Conservation (phyloP, 2,888 invertebrate genomes). For the Lutraria lutraria region DNA sequence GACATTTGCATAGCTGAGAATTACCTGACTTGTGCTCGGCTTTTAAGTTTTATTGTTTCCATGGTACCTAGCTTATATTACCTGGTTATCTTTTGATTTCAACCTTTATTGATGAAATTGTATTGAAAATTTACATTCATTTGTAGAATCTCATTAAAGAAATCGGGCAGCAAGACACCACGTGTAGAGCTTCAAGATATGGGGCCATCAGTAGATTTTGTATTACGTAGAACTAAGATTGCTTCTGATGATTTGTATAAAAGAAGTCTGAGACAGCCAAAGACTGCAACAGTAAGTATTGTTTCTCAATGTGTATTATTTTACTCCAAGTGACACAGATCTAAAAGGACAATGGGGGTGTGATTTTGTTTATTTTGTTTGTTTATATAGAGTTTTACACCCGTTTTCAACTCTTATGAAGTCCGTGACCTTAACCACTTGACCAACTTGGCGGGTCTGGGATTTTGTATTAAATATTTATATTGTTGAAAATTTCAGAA, state of each 20-base stretch:
- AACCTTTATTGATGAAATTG: background rate
- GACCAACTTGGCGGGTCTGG: too few species aligned
- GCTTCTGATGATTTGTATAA: conserved; percentile 94
- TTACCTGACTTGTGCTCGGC: too few species aligned
- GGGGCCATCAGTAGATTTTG: conserved; percentile 96
- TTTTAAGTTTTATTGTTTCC: too few species aligned
- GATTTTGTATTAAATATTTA: too few species aligned
- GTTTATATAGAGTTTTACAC: too few species aligned
- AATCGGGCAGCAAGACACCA: conserved; percentile 95
- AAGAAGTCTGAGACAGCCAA: conserved; percentile 83
- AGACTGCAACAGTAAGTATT: conserved; percentile 83
- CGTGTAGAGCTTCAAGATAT: conserved; percentile 97
- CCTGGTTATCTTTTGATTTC: too few species aligned
- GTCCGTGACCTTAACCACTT: too few species aligned
- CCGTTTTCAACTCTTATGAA: too few species aligned
- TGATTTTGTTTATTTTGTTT: too few species aligned
- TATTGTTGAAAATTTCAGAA: too few species aligned
- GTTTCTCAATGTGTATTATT: background rate
- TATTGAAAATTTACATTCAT: background rate
- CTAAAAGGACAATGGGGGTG: background rate
- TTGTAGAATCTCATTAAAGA: conserved; percentile 93
- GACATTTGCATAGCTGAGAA: too few species aligned
- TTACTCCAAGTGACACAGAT: background rate
- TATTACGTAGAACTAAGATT: conserved; percentile 93
- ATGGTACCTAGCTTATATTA: too few species aligned